Conservation (phyloP, 2,888 invertebrate genomes). For the Trypoxylon attenuatum region DNA sequence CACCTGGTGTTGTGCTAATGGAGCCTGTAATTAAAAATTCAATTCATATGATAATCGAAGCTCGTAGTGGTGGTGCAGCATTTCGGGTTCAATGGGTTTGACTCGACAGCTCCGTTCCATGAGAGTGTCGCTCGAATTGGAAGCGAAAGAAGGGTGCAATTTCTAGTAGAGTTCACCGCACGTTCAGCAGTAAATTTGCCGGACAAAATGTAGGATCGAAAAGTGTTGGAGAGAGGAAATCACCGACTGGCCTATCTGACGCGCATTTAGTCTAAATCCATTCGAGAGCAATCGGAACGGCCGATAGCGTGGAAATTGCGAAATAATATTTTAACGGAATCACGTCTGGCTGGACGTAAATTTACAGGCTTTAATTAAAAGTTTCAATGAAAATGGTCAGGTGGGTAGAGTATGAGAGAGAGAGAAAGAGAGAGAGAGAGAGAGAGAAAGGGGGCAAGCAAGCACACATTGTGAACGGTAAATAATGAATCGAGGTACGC, state of each 20-base stretch:
- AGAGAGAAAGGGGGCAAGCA: too few species aligned
- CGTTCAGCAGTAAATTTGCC: conserved; percentile 5
- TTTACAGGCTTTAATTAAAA: conserved; percentile 64
- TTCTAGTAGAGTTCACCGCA: too few species aligned
- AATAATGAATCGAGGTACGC: conserved; percentile 53
- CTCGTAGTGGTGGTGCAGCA: too few species aligned
- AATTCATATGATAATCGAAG: too few species aligned
- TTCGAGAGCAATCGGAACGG: conserved; percentile 20
- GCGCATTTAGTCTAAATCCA: conserved; percentile 49
- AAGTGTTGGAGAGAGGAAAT: conserved; percentile 11
- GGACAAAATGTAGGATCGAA: not conserved
- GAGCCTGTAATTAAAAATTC: too few species aligned
- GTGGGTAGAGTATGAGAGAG: conserved; percentile 14
- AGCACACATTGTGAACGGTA: conserved; percentile 48
- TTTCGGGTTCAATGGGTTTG: too few species aligned
- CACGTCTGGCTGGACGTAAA: conserved; percentile 57
- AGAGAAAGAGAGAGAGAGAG: too few species aligned
- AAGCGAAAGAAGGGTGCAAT: too few species aligned
- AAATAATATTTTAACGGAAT: conserved; percentile 62
- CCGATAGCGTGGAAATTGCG: conserved; percentile 53
- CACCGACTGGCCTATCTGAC: conserved; percentile 13
- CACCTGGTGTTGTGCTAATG: too few species aligned
- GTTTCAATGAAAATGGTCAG: conserved; percentile 48
- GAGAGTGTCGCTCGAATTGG: too few species aligned
- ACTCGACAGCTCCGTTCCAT: too few species aligned